These are phyloP conservation scores for Ambastaia sidthimunki DNA, from an alignment of 2,797 vertebrate species.

Conservation along the genomic window DNA sequence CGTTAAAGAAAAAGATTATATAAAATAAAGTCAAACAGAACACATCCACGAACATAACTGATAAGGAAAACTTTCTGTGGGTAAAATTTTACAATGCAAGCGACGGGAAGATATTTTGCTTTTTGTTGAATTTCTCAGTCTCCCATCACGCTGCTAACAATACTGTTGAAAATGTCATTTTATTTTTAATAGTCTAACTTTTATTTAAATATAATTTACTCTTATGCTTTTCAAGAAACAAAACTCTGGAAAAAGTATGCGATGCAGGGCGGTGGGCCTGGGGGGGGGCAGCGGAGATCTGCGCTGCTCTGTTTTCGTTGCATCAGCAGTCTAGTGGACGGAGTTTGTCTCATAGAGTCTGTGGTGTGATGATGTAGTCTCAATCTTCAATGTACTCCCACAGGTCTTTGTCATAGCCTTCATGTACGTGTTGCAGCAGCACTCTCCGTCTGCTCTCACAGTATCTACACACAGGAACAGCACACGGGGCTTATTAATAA, in stretches of 20 bases:
- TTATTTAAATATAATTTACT: conserved; percentile 99
- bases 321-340: conserved; percentile 94
- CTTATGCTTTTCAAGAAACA: conserved; percentile 90
- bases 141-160: conserved; percentile 90
- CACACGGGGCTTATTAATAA: conserved; percentile 11
- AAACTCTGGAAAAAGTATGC: conserved; percentile 16
- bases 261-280: conserved; percentile 17
- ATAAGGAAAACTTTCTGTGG: conserved; percentile 68
- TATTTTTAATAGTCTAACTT: conserved; percentile 86
- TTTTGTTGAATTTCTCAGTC: conserved; percentile 77
- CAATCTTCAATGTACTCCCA: conserved; percentile 99
- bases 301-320: conserved; percentile 87
- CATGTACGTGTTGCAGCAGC: conserved; percentile 99
- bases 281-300: conserved; percentile 75
- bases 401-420: conserved; percentile 99
- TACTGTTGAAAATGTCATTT: conserved; percentile 95
- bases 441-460: conserved; percentile 99
- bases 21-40: conserved; percentile 80
- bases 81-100: conserved; percentile 90
- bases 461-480: conserved; percentile 83
- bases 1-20: conserved; percentile 60
- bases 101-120: conserved; percentile 81
- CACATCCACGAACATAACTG: conserved; percentile 76
- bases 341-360: conserved; percentile 83
- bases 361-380: conserved; percentile 81